A percentile compares a stretch with the other conserved stretches of the same genome.
phyloP scores from a whole-genome alignment of 2,797 vertebrate genomes.

The Silurus lanzhouensis region DNA sequence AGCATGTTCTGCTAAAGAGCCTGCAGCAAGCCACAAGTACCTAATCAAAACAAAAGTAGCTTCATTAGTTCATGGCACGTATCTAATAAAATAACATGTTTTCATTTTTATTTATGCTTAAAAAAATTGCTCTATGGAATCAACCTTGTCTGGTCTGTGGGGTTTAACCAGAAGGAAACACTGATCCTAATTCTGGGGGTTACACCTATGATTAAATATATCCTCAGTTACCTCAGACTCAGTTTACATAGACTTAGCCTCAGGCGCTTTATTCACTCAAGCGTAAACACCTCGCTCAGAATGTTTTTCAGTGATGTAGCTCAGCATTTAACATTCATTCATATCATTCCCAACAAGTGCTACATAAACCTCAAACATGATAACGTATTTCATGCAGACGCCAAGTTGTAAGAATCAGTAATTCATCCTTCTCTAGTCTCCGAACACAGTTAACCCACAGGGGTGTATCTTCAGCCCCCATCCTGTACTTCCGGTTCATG shows the following conservation, averaged over 20 bases:
- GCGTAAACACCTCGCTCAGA: too few species aligned
- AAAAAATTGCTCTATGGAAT: slow-evolving; percentile 25
- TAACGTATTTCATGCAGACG: neutral
- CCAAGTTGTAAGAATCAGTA: neutral
- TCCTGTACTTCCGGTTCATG: neutral
- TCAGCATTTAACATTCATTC: neutral
- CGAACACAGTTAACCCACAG: neutral
- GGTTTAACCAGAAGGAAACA: slow-evolving; percentile 21
- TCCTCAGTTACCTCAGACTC: slow-evolving; percentile 3
- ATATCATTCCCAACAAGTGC: neutral
- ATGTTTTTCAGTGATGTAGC: too few species aligned
- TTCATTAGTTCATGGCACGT: slow-evolving; percentile 47
- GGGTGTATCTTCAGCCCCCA: neutral
- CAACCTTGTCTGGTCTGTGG: slow-evolving; percentile 4
- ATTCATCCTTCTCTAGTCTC: neutral
- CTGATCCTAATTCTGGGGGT: slow-evolving; percentile 4
- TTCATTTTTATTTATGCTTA: slow-evolving; percentile 28
- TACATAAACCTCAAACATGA: neutral
- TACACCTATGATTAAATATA: slow-evolving; percentile 39
- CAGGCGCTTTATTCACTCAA: neutral
- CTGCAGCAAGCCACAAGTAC: slow-evolving; percentile 36
- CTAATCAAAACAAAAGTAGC: slow-evolving; percentile 49
- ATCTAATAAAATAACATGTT: slow-evolving; percentile 23
- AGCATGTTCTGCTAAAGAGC: slow-evolving; percentile 42
- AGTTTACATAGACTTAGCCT: neutral